Percentiles rank a stretch among this genome's conserved stretches.
Conservation (phyloP, 1,140 invertebrate species). For the Drosophila subobscura region DNA sequence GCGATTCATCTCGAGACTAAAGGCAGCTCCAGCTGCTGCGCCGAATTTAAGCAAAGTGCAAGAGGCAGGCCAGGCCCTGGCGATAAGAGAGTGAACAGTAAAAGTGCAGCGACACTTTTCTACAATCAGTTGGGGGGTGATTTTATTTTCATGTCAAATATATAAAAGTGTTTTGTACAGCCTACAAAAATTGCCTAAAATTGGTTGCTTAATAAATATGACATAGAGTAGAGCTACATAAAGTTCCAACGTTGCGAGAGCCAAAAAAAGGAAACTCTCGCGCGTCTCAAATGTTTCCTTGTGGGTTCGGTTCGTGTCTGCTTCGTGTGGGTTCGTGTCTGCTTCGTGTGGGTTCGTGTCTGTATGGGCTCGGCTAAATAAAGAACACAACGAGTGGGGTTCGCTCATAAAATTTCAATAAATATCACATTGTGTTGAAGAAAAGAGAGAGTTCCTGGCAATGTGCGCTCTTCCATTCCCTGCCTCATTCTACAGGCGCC, state of each 20-base stretch:
- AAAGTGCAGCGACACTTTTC: slow-evolving; percentile 19
- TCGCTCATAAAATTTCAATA: slow-evolving; percentile 72
- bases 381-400: slow-evolving; percentile 47
- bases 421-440: slow-evolving; percentile 76
- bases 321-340: slow-evolving; percentile 53
- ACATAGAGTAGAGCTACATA: slow-evolving; percentile 55
- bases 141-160: slow-evolving; percentile 62
- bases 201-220: slow-evolving; percentile 66
- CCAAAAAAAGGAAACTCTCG: slow-evolving; percentile 28
- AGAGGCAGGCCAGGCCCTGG: slow-evolving; percentile 2
- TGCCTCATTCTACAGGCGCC: slow-evolving; percentile 64
- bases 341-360: slow-evolving; percentile 29
- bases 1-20: slow-evolving; percentile 66
- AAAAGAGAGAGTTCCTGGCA: slow-evolving; percentile 47
- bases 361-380: slow-evolving; percentile 24
- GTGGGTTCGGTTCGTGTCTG: slow-evolving; percentile 69
- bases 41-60: slow-evolving; percentile 57
- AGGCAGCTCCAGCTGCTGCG: slow-evolving; percentile 34
- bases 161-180: slow-evolving; percentile 45
- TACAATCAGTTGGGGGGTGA: slow-evolving; percentile 21
- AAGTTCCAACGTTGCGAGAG: slow-evolving; percentile 37
- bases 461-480: slow-evolving; percentile 18
- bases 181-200: slow-evolving; percentile 61
- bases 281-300: slow-evolving; percentile 49
- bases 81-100: slow-evolving; percentile 43